Base-by-base conservation (phyloP, 2,888 invertebrate species). In the Onthophagus sagittarius region DNA sequence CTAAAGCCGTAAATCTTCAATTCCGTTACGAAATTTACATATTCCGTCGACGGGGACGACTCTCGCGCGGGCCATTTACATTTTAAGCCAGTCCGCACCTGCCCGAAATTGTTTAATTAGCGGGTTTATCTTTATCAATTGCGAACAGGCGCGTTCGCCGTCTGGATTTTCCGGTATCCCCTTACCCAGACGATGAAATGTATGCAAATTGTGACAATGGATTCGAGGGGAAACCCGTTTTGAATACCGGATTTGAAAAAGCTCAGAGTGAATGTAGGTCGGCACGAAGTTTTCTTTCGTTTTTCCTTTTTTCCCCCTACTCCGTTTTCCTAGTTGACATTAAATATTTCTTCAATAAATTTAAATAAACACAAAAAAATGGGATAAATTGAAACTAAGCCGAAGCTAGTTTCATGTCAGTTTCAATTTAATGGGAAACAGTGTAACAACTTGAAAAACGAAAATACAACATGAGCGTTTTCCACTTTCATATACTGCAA, bases 41-140 rank as follows among this genome's bases (percentile, higher is more conserved):
- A 67, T 67, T 67, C 32, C 32, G 67, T n/a, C 67, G 31, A 31
- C 67, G 32, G n/a, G 31, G 9, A 23, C 23, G n/a, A 7, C 15
- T 32, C 15, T 14, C n/a, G 31, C 67, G 67, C n/a, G 31, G 3
- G 14, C 64, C 64, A 67, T 67, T 67, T 67, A 23, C 67, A 67
- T 67, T 67, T 67, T 67, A 67, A 67, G 32, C 67, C 67, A 32
- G 67, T 67, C 67, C 67, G 67, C 67, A 67, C 67, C 67, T 67
- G 67, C 67, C 32, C 67, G 67, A 67, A 67, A 67, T 67, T 67
- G 67, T 67, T 67, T 67, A 67, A 67, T 67, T 67, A 67, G 67
- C 67, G 67, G 67, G 67, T 67, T 67, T 67, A 67, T 67, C 67
- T 67, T 67, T 67, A 67, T 67, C 67, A 67, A 67, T 67, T 67